These are phyloP conservation scores for Bimastos eiseni DNA, from an alignment of 2,888 invertebrate genomes.

Conservation along the genomic window DNA sequence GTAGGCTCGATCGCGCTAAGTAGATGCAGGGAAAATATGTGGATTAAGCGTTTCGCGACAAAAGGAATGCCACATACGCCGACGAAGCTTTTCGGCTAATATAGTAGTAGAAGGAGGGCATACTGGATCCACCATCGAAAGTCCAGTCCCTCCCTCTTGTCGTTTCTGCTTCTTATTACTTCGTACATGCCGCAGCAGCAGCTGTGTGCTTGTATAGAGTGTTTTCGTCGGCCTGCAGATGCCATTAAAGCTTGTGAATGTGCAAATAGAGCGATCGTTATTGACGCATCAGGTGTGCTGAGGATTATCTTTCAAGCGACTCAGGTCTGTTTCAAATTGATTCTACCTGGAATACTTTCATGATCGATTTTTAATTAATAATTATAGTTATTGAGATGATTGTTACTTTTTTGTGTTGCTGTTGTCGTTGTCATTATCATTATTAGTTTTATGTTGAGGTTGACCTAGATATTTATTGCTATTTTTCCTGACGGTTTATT, in stretches of 20 bases:
- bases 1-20: background rate
- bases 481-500: no score
- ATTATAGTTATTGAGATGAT: background rate
- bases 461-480: no score
- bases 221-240: background rate
- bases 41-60: background rate
- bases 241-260: background rate
- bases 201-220: background rate
- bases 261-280: background rate
- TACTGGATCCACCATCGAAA: background rate
- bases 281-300: background rate
- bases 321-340: background rate
- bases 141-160: background rate
- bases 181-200: background rate
- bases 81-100: background rate
- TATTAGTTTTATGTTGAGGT: no score
- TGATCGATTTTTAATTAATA: background rate
- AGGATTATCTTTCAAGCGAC: background rate
- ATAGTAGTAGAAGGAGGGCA: background rate
- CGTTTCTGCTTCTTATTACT: background rate
- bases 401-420: background rate
- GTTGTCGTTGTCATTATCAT: background rate
- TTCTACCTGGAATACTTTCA: background rate
- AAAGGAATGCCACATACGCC: background rate
- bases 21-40: slow-evolving; percentile 13